Percentiles rank a stretch among this genome's conserved stretches.
These are phyloP conservation scores for Megalopta genalis DNA, from an alignment of 1,140 invertebrate genomes.

Conservation along the genomic window DNA sequence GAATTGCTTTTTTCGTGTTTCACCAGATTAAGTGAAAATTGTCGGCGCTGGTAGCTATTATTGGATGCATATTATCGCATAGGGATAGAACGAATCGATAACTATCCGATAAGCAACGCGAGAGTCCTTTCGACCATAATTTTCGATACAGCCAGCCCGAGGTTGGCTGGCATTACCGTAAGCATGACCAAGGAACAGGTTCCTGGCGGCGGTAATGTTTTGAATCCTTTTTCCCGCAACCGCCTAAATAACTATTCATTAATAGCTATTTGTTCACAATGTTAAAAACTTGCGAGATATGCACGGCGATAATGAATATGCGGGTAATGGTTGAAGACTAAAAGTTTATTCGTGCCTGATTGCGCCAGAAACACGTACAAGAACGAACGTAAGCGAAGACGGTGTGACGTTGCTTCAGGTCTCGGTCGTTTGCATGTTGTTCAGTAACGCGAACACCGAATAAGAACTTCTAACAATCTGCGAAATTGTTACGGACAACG, in stretches of 20 bases:
- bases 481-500: neutral
- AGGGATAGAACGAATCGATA: constrained; percentile 36
- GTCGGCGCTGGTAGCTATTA: constrained; percentile 3
- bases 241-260: neutral
- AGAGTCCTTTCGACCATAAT: constrained; percentile 16
- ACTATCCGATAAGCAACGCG: neutral
- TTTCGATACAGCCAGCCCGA: constrained; percentile 15
- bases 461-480: constrained; percentile 54
- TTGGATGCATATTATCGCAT: neutral
- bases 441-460: constrained; percentile 52
- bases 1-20: neutral
- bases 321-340: neutral
- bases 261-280: neutral
- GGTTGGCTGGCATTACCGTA: constrained; percentile 1
- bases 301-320: neutral
- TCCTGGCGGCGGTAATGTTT: neutral
- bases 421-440: constrained; percentile 35
- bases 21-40: constrained; percentile 20
- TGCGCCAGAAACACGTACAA: neutral
- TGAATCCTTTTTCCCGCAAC: neutral
- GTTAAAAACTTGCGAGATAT: neutral
- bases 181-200: constrained; percentile 27
- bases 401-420: neutral
- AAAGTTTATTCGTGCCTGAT: neutral
- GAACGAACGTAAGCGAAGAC: neutral